phyloP scores from a whole-genome alignment of 92 coral and sea anemone genomes.

The Zoanthus sociatus region DNA sequence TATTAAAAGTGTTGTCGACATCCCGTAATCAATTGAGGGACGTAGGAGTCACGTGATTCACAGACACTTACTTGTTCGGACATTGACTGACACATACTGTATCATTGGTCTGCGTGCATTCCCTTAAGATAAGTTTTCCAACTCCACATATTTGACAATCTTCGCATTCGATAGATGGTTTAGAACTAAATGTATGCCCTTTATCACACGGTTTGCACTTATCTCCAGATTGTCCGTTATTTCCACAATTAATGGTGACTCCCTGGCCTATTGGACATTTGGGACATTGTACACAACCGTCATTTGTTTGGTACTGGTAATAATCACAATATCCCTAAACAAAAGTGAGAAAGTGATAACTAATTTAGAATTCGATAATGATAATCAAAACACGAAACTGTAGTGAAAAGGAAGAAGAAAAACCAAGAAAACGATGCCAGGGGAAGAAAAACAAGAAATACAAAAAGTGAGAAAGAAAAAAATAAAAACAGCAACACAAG shows the following conservation, averaged over 20 bases:
- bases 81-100: conserved; percentile 1
- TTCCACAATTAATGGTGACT: not conserved
- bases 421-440: too few relatives aligned
- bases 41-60: too few relatives aligned
- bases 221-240: not conserved
- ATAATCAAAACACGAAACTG: too few relatives aligned
- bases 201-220: not conserved
- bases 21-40: too few relatives aligned
- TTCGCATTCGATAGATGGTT: not conserved
- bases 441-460: too few relatives aligned
- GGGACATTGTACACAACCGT: not conserved
- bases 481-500: too few relatives aligned
- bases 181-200: not conserved
- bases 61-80: not conserved
- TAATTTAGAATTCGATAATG: too few relatives aligned
- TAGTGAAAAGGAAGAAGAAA: too few relatives aligned
- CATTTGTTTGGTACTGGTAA: not conserved
- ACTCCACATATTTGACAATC: not conserved
- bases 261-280: not conserved
- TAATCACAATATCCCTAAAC: not conserved
- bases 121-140: not conserved
- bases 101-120: conserved; percentile 13
- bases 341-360: not conserved
- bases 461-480: too few relatives aligned
- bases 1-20: too few relatives aligned